Evolutionary conservation across 2,113 vertebrate species (phyloP).

Genomic region (Syngnathus typhle): DNA sequence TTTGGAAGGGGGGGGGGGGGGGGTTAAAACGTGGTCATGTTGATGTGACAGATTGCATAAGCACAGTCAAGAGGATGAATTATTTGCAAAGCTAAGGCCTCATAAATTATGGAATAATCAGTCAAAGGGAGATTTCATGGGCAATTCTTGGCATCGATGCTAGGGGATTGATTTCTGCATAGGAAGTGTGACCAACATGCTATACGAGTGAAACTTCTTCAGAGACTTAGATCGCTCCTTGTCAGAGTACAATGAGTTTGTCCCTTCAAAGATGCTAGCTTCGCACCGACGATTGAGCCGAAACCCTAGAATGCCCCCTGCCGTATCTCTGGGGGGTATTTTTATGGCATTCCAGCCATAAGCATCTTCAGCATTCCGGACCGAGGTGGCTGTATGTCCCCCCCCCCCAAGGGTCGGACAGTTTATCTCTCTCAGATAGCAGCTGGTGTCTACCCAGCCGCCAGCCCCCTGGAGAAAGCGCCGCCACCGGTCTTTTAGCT

Average conservation of each 20-base stretch:
- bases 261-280: not conserved
- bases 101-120: conserved; percentile 5
- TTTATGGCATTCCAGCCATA: conserved; percentile 38
- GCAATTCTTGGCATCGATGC: conserved; percentile 25
- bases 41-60: not conserved
- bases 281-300: not conserved
- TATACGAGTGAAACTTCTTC: not conserved
- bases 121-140: conserved; percentile 5
- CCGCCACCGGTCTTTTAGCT: conserved; percentile 59
- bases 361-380: conserved; percentile 34
- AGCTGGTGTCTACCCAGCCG: conserved; percentile 64
- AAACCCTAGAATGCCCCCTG: not conserved
- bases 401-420: conserved; percentile 34
- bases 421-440: conserved; percentile 61
- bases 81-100: conserved; percentile 7
- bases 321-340: not conserved
- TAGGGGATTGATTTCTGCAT: conserved; percentile 34
- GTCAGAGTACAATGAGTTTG: not conserved
- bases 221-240: not conserved
- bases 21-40: not conserved
- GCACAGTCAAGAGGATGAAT: conserved; percentile 1
- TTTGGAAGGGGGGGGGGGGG: not conserved
- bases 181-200: conserved; percentile 1
- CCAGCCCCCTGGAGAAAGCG: conserved; percentile 42
- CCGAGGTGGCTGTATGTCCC: conserved; percentile 24